Base-by-base conservation (phyloP, 2,113 vertebrate species). In the Grallaria varia region DNA sequence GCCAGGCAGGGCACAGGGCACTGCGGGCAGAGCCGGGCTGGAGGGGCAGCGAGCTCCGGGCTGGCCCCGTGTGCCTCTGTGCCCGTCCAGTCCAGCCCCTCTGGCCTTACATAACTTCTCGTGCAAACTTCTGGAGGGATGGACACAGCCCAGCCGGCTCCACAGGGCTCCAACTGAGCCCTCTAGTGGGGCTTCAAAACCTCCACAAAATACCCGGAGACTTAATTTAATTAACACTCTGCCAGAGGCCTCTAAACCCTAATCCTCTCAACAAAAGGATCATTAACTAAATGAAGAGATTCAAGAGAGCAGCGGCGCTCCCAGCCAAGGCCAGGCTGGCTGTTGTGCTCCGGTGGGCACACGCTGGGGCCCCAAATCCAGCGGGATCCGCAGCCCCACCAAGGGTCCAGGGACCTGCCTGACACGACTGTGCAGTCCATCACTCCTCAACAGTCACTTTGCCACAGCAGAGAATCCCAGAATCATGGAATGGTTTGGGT, bases 221-320 rank as follows among this genome's bases (percentile, higher is more conserved):
- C 52, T 66, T 94, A 95, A 96, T 96, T 97, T 78, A 96, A 96
- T 95, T 95, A 96, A 92, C 81, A 7, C 88, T 81, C 91, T 79
- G 93, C 93, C 90, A 85, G 77, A 89, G 86, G 84, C 80, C 85
- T 74, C 74, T 95, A 90, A 94, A 94, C 58, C 64, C 77, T 95
- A 95, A 97, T 92, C 94, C 86, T 80, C 82, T 79, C 85, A 62
- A 90, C 83, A 91, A 95, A 95, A 87, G 87, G 80, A 94, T 93
- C 79, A 83, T 92, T 90, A 96, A 92, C 67, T 79, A 96, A 95
- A 95, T 83, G 30, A 68, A 76, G 85, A 93, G 79, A 71, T 83
- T 52, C 55, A 74, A 90, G 84, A 78, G 84, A 90, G 83, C 90
- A 85, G 4, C 13, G 16, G 77, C 17, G 60, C 82, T 71, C 44